Conservation (phyloP, 2,888 invertebrate genomes). For the Rosalia funebris region DNA sequence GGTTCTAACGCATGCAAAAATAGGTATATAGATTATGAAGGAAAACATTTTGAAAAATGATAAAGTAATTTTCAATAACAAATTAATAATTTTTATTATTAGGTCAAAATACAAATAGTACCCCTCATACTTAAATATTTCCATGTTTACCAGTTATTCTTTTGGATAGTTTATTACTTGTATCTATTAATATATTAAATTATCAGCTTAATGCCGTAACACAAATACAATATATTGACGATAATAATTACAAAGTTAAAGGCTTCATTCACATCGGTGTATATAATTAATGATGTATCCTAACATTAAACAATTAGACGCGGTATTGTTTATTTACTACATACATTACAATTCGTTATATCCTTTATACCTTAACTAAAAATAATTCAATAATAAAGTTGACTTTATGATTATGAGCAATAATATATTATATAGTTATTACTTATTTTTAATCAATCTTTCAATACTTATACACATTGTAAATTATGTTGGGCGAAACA, state of each 20-base stretch:
- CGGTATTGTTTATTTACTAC: slow-evolving; percentile 14
- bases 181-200: background rate
- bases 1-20: no score
- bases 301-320: slow-evolving; percentile 18
- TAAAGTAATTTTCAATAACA: no score
- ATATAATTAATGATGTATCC: background rate
- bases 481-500: no score
- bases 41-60: no score
- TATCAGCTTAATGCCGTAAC: background rate
- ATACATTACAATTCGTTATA: slow-evolving; percentile 8
- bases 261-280: background rate
- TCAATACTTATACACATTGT: no score
- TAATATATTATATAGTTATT: background rate
- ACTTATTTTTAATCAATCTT: background rate
- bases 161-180: no score
- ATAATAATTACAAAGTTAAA: background rate
- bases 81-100: no score
- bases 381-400: background rate
- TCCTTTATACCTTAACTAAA: slow-evolving; percentile 1
- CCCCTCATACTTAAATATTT: no score
- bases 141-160: no score
- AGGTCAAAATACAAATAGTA: no score
- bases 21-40: no score
- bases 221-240: background rate
- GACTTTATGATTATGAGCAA: background rate